phyloP scores from a whole-genome alignment of 2,113 vertebrate species.

The Nothoprocta pentlandii region DNA sequence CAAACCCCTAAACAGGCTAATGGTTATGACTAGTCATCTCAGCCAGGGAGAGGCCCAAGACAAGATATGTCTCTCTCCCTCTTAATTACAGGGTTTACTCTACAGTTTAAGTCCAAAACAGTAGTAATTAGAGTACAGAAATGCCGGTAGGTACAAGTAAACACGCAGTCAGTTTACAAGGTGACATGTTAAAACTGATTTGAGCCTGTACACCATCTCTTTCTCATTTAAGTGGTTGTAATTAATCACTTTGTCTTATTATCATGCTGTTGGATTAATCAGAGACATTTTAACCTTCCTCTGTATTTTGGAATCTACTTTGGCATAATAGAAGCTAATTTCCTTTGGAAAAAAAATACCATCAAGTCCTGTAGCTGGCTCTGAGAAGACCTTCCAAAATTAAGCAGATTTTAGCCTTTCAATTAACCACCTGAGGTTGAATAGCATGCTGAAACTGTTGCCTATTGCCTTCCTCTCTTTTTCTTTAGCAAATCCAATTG shows the following conservation, averaged over 20 bases:
- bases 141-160: neutral
- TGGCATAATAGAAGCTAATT: conserved; percentile 25
- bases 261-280: conserved; percentile 49
- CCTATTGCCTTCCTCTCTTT: neutral
- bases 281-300: conserved; percentile 37
- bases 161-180: neutral
- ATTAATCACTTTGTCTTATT: conserved; percentile 48
- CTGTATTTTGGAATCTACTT: conserved; percentile 7
- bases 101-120: conserved; percentile 12
- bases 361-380: conserved; percentile 17
- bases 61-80: neutral
- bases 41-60: neutral
- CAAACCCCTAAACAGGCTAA: too few relatives aligned
- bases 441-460: neutral
- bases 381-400: conserved; percentile 2
- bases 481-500: neutral
- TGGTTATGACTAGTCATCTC: conserved; percentile 18
- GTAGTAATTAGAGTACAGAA: conserved; percentile 12
- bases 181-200: conserved; percentile 23
- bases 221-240: conserved; percentile 52
- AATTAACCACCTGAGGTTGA: neutral
- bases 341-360: conserved; percentile 45
- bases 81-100: neutral
- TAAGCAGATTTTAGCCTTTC: conserved; percentile 14
- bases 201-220: conserved; percentile 28